Evolutionary conservation across 2,113 vertebrate species (phyloP).

Genomic region (Nothocercus nigrocapillus): DNA sequence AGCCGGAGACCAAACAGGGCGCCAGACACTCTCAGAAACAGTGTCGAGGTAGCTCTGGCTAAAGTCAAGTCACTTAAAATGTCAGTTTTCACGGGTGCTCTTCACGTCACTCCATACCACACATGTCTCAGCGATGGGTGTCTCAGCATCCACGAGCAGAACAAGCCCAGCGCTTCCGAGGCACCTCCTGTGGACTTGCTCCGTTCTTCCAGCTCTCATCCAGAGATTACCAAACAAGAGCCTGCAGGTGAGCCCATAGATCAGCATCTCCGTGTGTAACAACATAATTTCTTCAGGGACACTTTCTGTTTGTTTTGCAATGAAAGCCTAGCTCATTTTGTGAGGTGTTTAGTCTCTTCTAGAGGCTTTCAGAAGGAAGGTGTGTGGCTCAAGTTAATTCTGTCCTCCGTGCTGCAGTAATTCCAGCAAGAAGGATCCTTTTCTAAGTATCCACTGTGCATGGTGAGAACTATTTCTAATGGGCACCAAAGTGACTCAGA

Average conservation of each 20-base stretch:
- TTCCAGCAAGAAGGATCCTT: neutral
- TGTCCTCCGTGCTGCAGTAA: neutral
- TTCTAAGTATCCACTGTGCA: neutral
- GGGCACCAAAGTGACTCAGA: neutral
- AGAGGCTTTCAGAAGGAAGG: neutral
- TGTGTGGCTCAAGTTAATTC: neutral
- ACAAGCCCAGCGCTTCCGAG: neutral
- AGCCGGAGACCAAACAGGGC: neutral
- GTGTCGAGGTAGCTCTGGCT: neutral
- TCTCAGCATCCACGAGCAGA: neutral
- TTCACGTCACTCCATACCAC: neutral
- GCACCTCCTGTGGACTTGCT: neutral
- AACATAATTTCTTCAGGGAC: neutral
- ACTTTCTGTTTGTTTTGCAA: neutral
- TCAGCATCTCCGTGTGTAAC: neutral
- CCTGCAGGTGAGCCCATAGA: neutral
- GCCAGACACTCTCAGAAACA: neutral
- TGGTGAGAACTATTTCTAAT: neutral
- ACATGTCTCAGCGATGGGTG: fast-evolving
- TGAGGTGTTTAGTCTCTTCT: neutral
- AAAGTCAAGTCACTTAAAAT: neutral
- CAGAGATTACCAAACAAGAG: neutral
- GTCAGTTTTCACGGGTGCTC: neutral
- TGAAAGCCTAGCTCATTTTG: neutral
- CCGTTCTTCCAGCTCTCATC: neutral